These are phyloP conservation scores for Papilio xuthus DNA, from an alignment of 1,140 invertebrate species.

Conservation along the genomic window DNA sequence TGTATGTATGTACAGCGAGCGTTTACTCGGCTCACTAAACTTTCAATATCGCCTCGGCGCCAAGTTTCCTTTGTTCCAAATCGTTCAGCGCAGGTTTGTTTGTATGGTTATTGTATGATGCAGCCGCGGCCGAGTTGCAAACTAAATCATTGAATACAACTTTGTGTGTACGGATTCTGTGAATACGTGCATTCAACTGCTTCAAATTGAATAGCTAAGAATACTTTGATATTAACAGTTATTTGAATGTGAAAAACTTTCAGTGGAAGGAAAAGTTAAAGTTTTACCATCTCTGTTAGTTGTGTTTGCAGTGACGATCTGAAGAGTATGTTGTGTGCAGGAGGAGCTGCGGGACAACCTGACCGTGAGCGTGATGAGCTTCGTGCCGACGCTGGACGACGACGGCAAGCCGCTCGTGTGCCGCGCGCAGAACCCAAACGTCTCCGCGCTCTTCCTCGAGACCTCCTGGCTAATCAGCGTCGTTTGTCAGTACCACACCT, in stretches of 20 bases:
- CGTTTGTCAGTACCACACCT: slow-evolving; percentile 88
- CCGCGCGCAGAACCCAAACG: slow-evolving; percentile 92
- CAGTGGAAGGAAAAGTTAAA: background rate
- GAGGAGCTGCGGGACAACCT: slow-evolving; percentile 91
- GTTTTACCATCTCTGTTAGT: no score
- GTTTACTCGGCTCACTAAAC: slow-evolving; percentile 12
- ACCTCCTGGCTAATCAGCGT: slow-evolving; percentile 93
- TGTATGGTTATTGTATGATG: slow-evolving; percentile 21
- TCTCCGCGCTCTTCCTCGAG: slow-evolving; percentile 90
- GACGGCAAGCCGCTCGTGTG: slow-evolving; percentile 93
- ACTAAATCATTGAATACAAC: slow-evolving; percentile 23
- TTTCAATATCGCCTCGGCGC: slow-evolving; percentile 14
- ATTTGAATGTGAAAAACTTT: background rate
- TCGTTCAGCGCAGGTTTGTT: slow-evolving; percentile 21
- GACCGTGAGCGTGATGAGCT: slow-evolving; percentile 92
- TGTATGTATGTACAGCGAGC: background rate
- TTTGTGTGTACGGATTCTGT: background rate
- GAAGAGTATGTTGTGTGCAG: slow-evolving; percentile 73
- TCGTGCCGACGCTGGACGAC: slow-evolving; percentile 91
- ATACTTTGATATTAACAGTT: background rate
- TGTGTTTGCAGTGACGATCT: no score
- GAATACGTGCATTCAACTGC: background rate
- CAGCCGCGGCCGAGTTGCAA: slow-evolving; percentile 4
- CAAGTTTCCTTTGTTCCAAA: slow-evolving; percentile 26
- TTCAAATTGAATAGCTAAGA: background rate